Percentiles rank a stretch among this genome's conserved stretches.
Evolutionary conservation across 2,888 invertebrate species (phyloP).

Genomic region (Spilarctia lutea): DNA sequence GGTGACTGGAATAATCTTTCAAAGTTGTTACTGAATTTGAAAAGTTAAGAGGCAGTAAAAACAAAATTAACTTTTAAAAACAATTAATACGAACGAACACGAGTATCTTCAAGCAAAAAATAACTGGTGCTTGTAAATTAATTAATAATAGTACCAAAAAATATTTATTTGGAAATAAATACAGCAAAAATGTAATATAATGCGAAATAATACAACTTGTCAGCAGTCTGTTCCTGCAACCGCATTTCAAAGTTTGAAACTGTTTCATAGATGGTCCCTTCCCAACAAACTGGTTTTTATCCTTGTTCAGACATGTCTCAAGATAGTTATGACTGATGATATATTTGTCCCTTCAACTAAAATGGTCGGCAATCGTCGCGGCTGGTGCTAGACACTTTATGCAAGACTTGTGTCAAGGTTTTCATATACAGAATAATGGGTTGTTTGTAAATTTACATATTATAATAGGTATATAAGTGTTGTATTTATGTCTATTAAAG

Average conservation of each 20-base stretch:
- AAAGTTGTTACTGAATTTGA: too few species aligned
- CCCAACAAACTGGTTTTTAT: conserved; percentile 40
- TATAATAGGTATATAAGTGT: not conserved
- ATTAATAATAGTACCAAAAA: too few species aligned
- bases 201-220: conserved; percentile 1
- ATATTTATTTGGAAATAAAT: not conserved
- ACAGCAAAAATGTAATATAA: not conserved
- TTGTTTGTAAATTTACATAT: not conserved
- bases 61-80: too few species aligned
- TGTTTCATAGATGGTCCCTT: conserved; percentile 27
- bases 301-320: conserved; percentile 35
- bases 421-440: not conserved
- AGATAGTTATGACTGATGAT: conserved; percentile 44
- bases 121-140: too few species aligned
- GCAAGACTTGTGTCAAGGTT: not conserved
- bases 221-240: conserved; percentile 9
- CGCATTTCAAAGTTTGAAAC: conserved; percentile 10
- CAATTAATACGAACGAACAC: too few species aligned
- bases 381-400: not conserved
- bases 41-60: too few species aligned
- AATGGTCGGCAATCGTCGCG: not conserved
- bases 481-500: not conserved
- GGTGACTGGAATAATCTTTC: too few species aligned
- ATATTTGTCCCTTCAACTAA: conserved; percentile 29
- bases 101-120: too few species aligned